Evolutionary conservation across 2,113 vertebrate species (phyloP), one percentile per base, ranked within the genome.

Genomic region (Cochlearius cochlearius): DNA sequence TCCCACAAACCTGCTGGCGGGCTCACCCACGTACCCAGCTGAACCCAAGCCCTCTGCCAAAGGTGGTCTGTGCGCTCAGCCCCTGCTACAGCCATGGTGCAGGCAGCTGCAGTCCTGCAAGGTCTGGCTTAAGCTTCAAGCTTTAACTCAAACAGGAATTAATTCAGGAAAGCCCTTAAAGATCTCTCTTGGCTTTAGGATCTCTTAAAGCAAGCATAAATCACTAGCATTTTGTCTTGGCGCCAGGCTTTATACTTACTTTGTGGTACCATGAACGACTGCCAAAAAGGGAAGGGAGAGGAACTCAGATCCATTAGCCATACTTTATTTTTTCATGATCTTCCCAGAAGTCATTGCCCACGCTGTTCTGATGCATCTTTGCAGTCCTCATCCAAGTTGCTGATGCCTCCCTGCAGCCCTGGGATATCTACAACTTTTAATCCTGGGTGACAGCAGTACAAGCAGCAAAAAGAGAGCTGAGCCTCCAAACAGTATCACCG

Each of bases 291-390:
- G 29, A 67, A 71, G 22, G 60, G 19, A 79, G 30, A 78, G n/a
- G 41, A 82, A 6, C 66, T 45, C 45, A 3, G 63, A 2, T 83
- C 75, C 90, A 93, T 94, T 86, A 96, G 78, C 32, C 50, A n/a
- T 49, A 32, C 17, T 75, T 78, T 1, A 58, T 58, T 29, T 93
- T 90, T 59, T 87, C 91, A 88, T 64, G 14, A 59, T 95, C 75
- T 95, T 90, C 93, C 88, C 88, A 90, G 88, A 92, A 95, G 69
- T 30, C 13, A 11, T 36, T 93, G 87, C 62, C 87, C 39, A 15
- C 23, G 29, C 22, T 88, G 78, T 14, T 67, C 53, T 86, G 74
- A 45, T 73, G 69, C 49, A 41, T 79, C 66, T 88, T 41, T 79
- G 73, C 52, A 53, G 25, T 21, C 53, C 66, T 38, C 49, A 58